Evolutionary conservation across 2,113 vertebrate species (phyloP), one percentile per base, ranked within the genome.

Genomic region (Synodontis membranacea): DNA sequence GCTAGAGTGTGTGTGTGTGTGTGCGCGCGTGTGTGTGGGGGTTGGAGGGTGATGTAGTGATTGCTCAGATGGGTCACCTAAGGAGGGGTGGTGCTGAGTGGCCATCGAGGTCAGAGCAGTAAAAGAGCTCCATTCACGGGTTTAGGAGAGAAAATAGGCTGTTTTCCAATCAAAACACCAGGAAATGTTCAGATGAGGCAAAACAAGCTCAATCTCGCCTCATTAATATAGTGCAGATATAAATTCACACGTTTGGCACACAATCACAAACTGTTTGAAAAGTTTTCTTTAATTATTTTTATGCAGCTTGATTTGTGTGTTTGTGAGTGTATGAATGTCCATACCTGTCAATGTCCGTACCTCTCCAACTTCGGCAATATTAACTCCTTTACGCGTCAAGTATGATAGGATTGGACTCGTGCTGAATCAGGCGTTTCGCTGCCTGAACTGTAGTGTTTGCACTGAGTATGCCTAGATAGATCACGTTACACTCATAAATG

Each of bases 121-220:
- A 90, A 95, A 94, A 92, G 94, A 90, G 88, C 80, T 78, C 79
- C 86, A 93, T 94, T 95, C 93, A 95, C 90, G 9, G 56, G 72
- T 78, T 88, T 64, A 80, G 88, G 87, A 91, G 87, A 89, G 82
- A 91, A 92, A 93, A 87, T 87, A 88, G 82, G 86, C 66, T 88
- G 81, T 88, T 87, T 89, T 91, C 89, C 92, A 92, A 92, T 76
- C 80, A 66, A 74, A 87, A 87, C 58, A 75, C 87, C 87, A 86
- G 60, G 66, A 86, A 52, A 87, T 88, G 82, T 88, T 90, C 86
- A 79, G 90, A 86, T 34, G 50, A 86, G 85, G 91, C 93, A 89
- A 76, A 88, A 84, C 37, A 21, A 90, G 88, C 75, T 88, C 70
- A 80, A 90, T 88, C 91, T 91, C 52, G 86, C 88, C 86, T 86